Evolutionary conservation across 2,888 invertebrate species (phyloP).

Genomic region (Netelia inedita): DNA sequence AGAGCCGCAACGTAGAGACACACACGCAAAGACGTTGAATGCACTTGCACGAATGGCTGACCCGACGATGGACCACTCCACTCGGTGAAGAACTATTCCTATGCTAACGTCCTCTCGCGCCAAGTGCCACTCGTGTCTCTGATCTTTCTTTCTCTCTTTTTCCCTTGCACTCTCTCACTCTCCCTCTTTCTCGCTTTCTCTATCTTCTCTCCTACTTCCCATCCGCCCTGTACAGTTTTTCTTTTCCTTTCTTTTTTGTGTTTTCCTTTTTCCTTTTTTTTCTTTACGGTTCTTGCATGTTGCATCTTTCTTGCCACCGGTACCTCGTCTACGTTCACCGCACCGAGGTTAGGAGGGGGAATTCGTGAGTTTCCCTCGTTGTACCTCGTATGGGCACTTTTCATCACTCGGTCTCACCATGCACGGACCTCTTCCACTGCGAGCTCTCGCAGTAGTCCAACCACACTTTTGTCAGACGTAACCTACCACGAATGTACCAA

Average conservation of each 20-base stretch:
- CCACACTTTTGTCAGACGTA: not conserved
- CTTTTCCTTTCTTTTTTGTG: not conserved
- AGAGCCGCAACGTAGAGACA: constrained; percentile 39
- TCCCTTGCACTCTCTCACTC: constrained; percentile 30
- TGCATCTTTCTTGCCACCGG: constrained; percentile 34
- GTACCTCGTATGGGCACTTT: constrained; percentile 16
- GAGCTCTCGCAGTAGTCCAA: not conserved
- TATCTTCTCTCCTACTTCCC: not conserved
- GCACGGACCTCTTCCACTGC: constrained; percentile 1
- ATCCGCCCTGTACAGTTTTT: not conserved
- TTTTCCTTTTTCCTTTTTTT: constrained; percentile 8
- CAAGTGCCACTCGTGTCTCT: constrained; percentile 76
- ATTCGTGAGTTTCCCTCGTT: constrained; percentile 25
- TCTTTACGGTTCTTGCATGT: constrained; percentile 21
- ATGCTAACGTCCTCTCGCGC: constrained; percentile 82
- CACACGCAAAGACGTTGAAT: constrained; percentile 45
- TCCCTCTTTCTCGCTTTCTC: not conserved
- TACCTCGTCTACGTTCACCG: constrained; percentile 22
- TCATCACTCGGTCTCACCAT: constrained; percentile 6
- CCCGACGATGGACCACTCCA: constrained; percentile 83
- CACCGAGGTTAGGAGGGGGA: not conserved
- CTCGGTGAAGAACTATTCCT: constrained; percentile 81
- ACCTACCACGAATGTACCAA: not conserved
- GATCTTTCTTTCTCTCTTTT: constrained; percentile 56
- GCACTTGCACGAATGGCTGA: constrained; percentile 78